phyloP scores from a whole-genome alignment of 2,797 vertebrate species.

The Miichthys miiuy region DNA sequence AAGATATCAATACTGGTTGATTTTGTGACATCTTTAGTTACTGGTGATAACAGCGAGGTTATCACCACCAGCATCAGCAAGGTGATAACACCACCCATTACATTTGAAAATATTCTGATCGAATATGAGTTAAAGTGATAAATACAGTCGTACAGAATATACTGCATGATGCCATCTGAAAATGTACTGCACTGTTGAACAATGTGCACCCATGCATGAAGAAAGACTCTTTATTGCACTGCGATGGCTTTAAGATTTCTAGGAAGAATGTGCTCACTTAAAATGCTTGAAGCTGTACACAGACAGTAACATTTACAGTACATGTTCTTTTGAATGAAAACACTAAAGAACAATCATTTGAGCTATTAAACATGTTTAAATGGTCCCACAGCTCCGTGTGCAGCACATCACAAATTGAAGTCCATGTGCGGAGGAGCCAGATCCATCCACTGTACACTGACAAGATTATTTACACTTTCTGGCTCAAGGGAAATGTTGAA shows the following conservation, averaged over 20 bases:
- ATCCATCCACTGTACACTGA: constrained; percentile 8
- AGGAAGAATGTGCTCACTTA: constrained; percentile 5
- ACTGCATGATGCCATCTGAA: background rate
- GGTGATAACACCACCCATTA: background rate
- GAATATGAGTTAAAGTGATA: background rate
- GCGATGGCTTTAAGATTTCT: constrained; percentile 21
- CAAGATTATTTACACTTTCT: constrained; percentile 32
- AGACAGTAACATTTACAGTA: constrained; percentile 36
- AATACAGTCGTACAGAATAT: background rate
- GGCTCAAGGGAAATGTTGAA: constrained; percentile 16
- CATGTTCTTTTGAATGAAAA: constrained; percentile 8
- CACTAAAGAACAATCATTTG: background rate
- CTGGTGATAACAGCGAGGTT: background rate
- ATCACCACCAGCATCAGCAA: background rate
- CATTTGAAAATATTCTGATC: background rate
- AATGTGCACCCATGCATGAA: background rate
- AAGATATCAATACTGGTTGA: background rate
- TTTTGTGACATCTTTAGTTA: background rate
- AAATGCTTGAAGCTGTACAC: constrained; percentile 24
- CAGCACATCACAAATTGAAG: constrained; percentile 15
- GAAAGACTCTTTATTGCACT: constrained; percentile 16
- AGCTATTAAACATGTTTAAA: constrained; percentile 13
- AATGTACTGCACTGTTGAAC: background rate
- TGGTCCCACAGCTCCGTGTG: constrained; percentile 5
- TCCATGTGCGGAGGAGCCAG: background rate